Evolutionary conservation across 2,888 invertebrate species (phyloP), one percentile per base, ranked within the genome.

Genomic region (Thera britannica): DNA sequence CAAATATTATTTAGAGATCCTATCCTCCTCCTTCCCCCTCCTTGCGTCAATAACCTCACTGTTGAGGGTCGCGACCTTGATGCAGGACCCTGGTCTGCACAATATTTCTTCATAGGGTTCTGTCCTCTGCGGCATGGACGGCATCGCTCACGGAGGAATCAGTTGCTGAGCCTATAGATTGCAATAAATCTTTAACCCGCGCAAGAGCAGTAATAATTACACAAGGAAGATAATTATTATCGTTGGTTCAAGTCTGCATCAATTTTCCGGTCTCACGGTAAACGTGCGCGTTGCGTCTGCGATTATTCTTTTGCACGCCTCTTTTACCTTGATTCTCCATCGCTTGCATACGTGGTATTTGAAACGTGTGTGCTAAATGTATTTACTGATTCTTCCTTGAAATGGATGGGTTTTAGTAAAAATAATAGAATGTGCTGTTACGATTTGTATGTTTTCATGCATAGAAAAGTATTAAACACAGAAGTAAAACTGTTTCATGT

Each of bases 211-310:
- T 59, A 49, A 54, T 61, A 65, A 65, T 67, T 48, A 55, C 52
- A 55, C 52, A 49, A 67, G 70, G 66, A 70, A 70, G 49, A 63
- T 65, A 62, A 59, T 63, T 66, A 12, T 55, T 58, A 58, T 58
- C 49, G 51, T 41, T 9, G 23, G 9, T 2, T 46, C 9, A 9
- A 52, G 59, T 48, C 58, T 23, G 44, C 46, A 44, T 11, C 56
- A 60, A 61, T 54, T 70, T 70, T 70, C 66, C 66, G 66, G 60
- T 63, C 63, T 49, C 59, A 66, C 66, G 66, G 54, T 23, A 23
- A 23, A 23, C 55, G 61, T 56, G 49, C 60, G 48, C 58, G 54
- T 38, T 55, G 54, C 41, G 7, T 58, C 48, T 52, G 52, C 36
- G 54, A 48, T 62, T 41, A 62, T 55, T 48, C 46, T 52, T 55